Conservation (phyloP, 1,140 invertebrate genomes). For the Lithobius niger region DNA sequence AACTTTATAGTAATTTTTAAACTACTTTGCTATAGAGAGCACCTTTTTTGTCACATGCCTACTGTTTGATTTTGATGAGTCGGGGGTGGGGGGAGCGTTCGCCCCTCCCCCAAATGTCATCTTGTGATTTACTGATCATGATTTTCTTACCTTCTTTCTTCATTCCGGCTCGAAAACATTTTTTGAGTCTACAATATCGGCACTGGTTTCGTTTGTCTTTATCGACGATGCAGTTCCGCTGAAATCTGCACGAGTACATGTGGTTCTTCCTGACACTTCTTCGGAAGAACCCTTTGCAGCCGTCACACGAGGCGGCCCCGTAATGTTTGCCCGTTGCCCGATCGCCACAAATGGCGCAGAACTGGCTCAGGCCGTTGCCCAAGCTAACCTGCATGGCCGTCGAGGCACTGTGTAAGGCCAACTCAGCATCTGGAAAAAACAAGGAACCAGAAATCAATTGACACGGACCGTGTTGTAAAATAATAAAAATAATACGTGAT, state of each 20-base stretch:
- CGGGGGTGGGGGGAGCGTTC: no score
- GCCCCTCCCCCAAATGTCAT: no score
- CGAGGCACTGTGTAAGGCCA: background rate
- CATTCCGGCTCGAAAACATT: slow-evolving; percentile 96
- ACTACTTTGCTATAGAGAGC: no score
- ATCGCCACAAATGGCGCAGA: slow-evolving; percentile 89
- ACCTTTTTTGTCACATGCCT: no score
- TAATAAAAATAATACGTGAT: no score
- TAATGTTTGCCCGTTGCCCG: slow-evolving; percentile 91
- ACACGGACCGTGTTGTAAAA: no score
- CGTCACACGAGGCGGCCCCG: slow-evolving; percentile 82
- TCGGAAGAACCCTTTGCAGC: slow-evolving; percentile 89
- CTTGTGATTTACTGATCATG: no score
- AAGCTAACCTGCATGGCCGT: background rate
- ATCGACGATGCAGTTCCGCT: slow-evolving; percentile 84
- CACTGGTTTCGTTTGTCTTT: slow-evolving; percentile 97
- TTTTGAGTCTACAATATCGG: slow-evolving; percentile 84
- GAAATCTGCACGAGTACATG: slow-evolving; percentile 89
- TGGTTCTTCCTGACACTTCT: slow-evolving; percentile 91
- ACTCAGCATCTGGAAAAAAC: slow-evolving; percentile 5
- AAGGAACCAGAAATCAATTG: no score
- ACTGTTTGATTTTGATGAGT: no score
- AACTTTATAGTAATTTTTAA: no score
- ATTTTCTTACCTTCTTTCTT: slow-evolving; percentile 90
- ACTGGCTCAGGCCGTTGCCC: slow-evolving; percentile 7